Percentiles rank a stretch among this genome's conserved stretches.
These are phyloP conservation scores for Ricordea florida DNA, from an alignment of 92 coral and sea anemone species.

Conservation along the genomic window DNA sequence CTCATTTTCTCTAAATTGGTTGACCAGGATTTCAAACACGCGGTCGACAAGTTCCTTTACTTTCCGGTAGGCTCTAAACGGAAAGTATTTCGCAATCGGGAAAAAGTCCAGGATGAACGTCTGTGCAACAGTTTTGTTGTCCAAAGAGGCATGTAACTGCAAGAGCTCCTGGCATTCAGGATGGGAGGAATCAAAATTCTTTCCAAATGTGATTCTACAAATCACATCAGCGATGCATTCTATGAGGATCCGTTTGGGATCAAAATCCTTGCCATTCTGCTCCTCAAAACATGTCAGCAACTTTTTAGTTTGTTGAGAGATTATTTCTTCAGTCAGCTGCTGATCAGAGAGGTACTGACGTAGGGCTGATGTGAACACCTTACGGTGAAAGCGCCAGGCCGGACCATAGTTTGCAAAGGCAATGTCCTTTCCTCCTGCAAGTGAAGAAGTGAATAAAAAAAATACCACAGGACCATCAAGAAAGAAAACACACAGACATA, in stretches of 20 bases:
- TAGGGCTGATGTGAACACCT: no score
- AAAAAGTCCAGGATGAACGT: not conserved
- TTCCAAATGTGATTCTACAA: constrained; percentile 22
- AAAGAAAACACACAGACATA: no score
- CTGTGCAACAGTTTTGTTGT: not conserved
- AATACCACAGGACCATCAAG: no score
- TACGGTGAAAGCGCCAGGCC: no score
- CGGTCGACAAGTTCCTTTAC: not conserved
- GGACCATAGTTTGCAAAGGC: no score
- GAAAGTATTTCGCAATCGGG: not conserved
- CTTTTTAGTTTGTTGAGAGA: constrained; percentile 39
- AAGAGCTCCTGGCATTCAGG: constrained; percentile 29
- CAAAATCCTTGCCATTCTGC: constrained; percentile 9
- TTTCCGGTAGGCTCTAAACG: not conserved
- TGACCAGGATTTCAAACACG: not conserved
- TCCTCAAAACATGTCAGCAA: no score
- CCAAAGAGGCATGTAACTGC: not conserved
- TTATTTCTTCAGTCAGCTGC: not conserved
- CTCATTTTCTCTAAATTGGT: not conserved
- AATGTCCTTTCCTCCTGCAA: no score
- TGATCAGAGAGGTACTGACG: constrained; percentile 7
- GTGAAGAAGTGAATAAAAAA: no score
- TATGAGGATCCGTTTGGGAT: not conserved
- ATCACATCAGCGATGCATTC: not conserved
- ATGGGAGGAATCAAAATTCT: constrained; percentile 28